Evolutionary conservation across 2,113 vertebrate genomes (phyloP).

Genomic region (Sisor rabdophorus): DNA sequence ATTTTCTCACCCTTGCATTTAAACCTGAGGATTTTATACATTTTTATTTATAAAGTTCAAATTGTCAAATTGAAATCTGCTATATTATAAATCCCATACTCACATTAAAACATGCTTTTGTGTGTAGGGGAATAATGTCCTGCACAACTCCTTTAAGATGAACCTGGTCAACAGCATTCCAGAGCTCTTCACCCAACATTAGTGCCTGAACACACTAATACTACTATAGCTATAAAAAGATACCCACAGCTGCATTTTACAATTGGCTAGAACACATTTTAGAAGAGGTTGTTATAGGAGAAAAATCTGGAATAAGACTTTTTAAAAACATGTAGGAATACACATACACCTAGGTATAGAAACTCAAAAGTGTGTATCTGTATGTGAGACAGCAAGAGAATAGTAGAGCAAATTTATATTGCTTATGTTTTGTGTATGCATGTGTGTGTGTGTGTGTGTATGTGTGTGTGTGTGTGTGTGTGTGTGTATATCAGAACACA

Average conservation of each 20-base stretch:
- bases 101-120: not conserved
- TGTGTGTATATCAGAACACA: slow-evolving; percentile 63
- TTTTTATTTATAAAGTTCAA: not conserved
- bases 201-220: no score
- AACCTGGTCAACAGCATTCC: no score
- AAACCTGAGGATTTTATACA: not conserved
- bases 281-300: no score
- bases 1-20: not conserved
- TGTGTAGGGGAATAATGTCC: no score
- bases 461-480: slow-evolving; percentile 51
- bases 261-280: no score
- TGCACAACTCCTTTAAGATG: no score
- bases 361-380: not conserved
- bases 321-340: no score
- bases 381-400: slow-evolving; percentile 25
- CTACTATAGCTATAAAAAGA: no score
- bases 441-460: slow-evolving; percentile 26
- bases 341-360: not conserved
- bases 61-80: not conserved
- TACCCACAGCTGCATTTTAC: no score
- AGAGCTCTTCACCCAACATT: no score
- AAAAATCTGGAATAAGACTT: no score
- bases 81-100: not conserved
- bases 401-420: slow-evolving; percentile 29
- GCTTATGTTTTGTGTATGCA: slow-evolving; percentile 26